Conservation (phyloP, 2,888 invertebrate species). For the Tetranychus piercei region DNA sequence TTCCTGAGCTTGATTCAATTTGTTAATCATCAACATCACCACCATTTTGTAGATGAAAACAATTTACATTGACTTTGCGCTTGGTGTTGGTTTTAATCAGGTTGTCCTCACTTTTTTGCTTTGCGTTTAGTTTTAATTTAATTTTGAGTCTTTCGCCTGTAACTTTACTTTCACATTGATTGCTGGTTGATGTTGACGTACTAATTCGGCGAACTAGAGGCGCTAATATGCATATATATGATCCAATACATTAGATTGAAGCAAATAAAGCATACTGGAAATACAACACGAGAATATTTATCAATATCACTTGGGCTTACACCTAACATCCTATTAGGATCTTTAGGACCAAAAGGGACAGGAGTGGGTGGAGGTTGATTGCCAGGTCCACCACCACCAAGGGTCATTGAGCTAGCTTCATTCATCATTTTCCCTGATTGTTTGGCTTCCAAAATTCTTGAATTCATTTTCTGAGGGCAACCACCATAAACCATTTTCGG, state of each 20-base stretch:
- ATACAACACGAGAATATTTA: conserved; percentile 93
- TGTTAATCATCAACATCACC: too few relatives aligned
- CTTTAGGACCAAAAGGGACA: conserved; percentile 37
- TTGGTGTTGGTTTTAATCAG: too few relatives aligned
- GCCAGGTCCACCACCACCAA: conserved; percentile 5
- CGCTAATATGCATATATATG: conserved; percentile 66
- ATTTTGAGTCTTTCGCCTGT: too few relatives aligned
- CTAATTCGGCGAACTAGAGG: neutral
- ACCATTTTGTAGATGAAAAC: too few relatives aligned
- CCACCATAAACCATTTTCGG: conserved; percentile 14
- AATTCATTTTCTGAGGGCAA: conserved; percentile 10
- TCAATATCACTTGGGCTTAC: conserved; percentile 95
- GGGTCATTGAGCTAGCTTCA: conserved; percentile 3
- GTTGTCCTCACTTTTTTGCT: too few relatives aligned
- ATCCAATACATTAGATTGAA: conserved; percentile 99
- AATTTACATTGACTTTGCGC: too few relatives aligned
- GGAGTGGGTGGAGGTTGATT: neutral
- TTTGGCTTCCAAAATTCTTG: neutral
- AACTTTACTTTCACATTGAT: too few relatives aligned
- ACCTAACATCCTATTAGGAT: conserved; percentile 69
- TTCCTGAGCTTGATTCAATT: too few relatives aligned
- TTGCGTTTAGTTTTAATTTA: too few relatives aligned
- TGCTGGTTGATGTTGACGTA: too few relatives aligned
- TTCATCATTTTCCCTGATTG: conserved; percentile 3
- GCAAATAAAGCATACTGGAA: conserved; percentile 93